phyloP scores from a whole-genome alignment of 2,113 vertebrate genomes.

The Malurus alboscapulatus region DNA sequence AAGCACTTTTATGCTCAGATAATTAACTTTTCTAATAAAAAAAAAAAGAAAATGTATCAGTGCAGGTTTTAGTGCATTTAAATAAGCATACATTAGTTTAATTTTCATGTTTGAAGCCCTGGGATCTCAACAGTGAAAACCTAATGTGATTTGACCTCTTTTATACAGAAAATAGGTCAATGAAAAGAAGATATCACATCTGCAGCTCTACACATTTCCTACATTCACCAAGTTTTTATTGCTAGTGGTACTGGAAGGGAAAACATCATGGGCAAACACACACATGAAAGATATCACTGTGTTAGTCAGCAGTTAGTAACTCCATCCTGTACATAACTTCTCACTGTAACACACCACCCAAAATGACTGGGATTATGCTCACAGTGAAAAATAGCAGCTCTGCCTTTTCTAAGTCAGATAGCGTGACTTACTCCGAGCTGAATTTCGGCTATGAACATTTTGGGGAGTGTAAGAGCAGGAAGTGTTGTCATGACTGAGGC shows the following conservation, averaged over 20 bases:
- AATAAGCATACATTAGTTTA: background rate
- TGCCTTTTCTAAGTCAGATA: background rate
- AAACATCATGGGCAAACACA: background rate
- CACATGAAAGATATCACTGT: background rate
- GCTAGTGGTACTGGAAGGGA: background rate
- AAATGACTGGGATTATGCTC: background rate
- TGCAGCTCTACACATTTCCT: background rate
- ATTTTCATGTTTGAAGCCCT: background rate
- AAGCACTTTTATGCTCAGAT: background rate
- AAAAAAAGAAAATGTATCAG: background rate
- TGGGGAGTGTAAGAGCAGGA: background rate
- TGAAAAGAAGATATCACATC: background rate
- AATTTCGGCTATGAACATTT: background rate
- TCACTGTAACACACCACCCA: background rate
- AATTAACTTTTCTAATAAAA: background rate
- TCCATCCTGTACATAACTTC: background rate
- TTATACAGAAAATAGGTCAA: background rate
- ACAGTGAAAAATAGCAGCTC: background rate
- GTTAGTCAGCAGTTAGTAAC: background rate
- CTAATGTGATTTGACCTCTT: slow-evolving; percentile 19
- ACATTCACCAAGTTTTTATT: background rate
- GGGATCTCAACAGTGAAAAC: background rate
- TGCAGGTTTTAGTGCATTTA: background rate
- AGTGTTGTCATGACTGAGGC: background rate
- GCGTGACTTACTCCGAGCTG: background rate